phyloP scores from a whole-genome alignment of 2,888 invertebrate genomes.

The Monopis laevigella region DNA sequence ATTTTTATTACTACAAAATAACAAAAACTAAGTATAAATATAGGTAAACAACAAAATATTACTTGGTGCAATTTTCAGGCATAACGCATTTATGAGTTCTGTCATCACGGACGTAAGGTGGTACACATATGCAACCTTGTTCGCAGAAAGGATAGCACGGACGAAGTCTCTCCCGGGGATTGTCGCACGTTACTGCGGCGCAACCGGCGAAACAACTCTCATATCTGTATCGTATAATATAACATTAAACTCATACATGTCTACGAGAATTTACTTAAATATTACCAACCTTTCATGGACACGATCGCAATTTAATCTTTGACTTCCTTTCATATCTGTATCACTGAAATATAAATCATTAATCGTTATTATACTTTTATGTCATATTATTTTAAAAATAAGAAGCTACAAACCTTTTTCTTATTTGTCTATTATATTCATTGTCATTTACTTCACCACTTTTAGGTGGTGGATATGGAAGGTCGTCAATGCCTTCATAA shows the following conservation, averaged over 20 bases:
- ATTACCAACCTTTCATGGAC: constrained; percentile 44
- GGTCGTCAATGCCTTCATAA: constrained; percentile 1
- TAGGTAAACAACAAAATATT: too few relatives aligned
- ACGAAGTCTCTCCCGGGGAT: constrained; percentile 51
- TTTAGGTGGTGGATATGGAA: background rate
- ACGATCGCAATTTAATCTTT: constrained; percentile 41
- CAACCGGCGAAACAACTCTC: constrained; percentile 56
- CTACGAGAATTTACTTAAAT: background rate
- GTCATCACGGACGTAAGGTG: constrained; percentile 52
- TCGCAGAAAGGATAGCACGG: constrained; percentile 62
- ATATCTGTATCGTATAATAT: constrained; percentile 27
- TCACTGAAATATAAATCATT: constrained; percentile 17
- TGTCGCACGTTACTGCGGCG: constrained; percentile 54
- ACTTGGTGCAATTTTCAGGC: constrained; percentile 58
- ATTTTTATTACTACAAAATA: background rate
- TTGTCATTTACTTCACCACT: constrained; percentile 8
- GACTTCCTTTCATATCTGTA: constrained; percentile 46
- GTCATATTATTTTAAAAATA: background rate
- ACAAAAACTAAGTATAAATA: background rate
- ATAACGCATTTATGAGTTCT: constrained; percentile 57
- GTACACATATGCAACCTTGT: constrained; percentile 49
- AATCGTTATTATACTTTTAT: background rate
- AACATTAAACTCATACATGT: background rate
- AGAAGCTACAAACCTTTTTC: constrained; percentile 2
- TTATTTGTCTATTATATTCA: background rate